A percentile compares a stretch with the other conserved stretches of the same genome.
phyloP scores from a whole-genome alignment of 1,140 invertebrate genomes.

The Akabosia matsudoensis region DNA sequence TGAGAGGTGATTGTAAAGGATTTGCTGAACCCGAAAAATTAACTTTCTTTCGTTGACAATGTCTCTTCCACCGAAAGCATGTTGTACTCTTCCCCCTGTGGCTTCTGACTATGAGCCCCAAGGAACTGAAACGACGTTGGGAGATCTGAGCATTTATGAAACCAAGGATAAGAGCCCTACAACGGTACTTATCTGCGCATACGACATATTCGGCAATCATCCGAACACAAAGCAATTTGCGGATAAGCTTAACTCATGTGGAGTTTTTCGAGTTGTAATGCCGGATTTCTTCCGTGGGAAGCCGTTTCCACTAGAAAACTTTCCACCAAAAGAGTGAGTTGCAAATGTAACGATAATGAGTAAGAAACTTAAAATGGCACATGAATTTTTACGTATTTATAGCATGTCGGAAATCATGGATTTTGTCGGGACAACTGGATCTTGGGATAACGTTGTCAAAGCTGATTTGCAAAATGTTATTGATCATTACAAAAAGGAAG shows the following conservation, averaged over 20 bases:
- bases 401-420: neutral
- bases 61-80: constrained; percentile 36
- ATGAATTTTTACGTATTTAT: neutral
- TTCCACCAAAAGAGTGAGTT: constrained; percentile 34
- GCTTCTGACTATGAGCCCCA: constrained; percentile 31
- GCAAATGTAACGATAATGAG: too few species aligned
- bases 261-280: constrained; percentile 33
- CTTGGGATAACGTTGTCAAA: constrained; percentile 26
- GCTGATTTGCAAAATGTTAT: neutral
- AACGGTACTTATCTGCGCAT: constrained; percentile 34
- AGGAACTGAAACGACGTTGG: constrained; percentile 23
- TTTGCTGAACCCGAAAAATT: too few species aligned
- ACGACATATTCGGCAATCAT: constrained; percentile 44
- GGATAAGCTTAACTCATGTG: constrained; percentile 27
- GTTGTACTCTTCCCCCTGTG: constrained; percentile 39
- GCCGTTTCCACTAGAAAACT: constrained; percentile 18
- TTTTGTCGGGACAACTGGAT: constrained; percentile 14
- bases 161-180: constrained; percentile 27
- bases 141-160: constrained; percentile 35
- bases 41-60: neutral
- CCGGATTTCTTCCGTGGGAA: constrained; percentile 38
- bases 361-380: neutral
- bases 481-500: constrained; percentile 26
- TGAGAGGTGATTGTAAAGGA: too few species aligned
- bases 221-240: constrained; percentile 35